A percentile compares a stretch with the other conserved stretches of the same genome.
These are phyloP conservation scores for Brotula barbata DNA, from an alignment of 2,797 vertebrate genomes.

Conservation along the genomic window DNA sequence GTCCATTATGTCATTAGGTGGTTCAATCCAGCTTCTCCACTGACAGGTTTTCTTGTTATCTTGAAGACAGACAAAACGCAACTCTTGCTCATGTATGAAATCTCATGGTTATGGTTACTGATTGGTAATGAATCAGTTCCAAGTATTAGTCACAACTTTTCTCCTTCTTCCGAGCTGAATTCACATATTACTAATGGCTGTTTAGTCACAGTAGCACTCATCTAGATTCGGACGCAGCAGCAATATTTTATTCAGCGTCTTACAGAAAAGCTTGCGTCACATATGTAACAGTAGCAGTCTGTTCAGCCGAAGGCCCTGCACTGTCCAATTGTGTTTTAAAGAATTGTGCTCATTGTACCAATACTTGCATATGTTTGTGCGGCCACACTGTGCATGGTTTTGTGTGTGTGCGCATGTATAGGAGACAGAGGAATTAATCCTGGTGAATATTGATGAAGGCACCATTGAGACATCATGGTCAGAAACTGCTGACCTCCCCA, in stretches of 20 bases:
- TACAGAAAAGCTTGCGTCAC: slow-evolving; percentile 32
- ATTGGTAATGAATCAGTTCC: no score
- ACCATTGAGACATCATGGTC: slow-evolving; percentile 77
- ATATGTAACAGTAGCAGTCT: slow-evolving; percentile 46
- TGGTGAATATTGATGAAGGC: slow-evolving; percentile 90
- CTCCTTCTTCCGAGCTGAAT: background rate
- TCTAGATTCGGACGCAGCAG: slow-evolving; percentile 11
- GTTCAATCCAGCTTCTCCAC: no score
- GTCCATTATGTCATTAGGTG: no score
- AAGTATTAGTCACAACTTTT: background rate
- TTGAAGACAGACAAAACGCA: no score
- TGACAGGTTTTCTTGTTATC: no score
- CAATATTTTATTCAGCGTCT: slow-evolving; percentile 34
- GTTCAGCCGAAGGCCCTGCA: slow-evolving; percentile 27
- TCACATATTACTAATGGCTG: slow-evolving; percentile 24
- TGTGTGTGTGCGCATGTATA: slow-evolving; percentile 52
- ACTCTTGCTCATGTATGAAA: no score
- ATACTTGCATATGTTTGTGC: slow-evolving; percentile 2
- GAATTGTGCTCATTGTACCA: slow-evolving; percentile 37
- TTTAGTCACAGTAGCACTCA: slow-evolving; percentile 29
- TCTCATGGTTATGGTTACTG: no score
- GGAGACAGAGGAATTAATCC: slow-evolving; percentile 92
- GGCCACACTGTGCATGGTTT: slow-evolving; percentile 11
- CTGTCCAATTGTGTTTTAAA: slow-evolving; percentile 22
- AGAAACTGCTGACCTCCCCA: slow-evolving; percentile 74